Conservation (phyloP, 2,113 vertebrate species). For the Gnathonemus echidnorhynchus region DNA sequence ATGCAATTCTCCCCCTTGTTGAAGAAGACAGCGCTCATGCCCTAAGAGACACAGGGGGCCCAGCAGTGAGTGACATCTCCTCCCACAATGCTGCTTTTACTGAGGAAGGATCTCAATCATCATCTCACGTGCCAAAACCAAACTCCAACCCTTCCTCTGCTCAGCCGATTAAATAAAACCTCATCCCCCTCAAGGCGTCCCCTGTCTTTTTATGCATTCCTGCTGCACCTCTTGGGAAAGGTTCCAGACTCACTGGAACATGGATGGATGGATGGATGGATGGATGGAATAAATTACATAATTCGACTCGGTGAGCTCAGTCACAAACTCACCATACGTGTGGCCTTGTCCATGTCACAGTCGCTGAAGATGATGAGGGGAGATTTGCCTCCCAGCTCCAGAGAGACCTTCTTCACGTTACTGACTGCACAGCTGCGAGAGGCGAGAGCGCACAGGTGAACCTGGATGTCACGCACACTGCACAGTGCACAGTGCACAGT, state of each 20-base stretch:
- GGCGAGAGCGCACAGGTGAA: background rate
- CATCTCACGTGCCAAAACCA: background rate
- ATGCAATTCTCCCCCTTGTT: conserved; percentile 89
- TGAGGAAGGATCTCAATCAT: background rate
- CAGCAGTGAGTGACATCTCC: background rate
- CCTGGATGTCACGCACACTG: background rate
- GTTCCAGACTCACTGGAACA: background rate
- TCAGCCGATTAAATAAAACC: background rate
- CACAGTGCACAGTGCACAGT: too few species aligned
- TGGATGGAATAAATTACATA: background rate
- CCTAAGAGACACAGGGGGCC: conserved; percentile 49
- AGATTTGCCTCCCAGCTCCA: conserved; percentile 82
- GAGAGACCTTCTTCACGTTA: conserved; percentile 80
- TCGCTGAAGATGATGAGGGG: conserved; percentile 80
- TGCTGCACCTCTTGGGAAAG: background rate
- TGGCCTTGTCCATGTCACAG: conserved; percentile 78
- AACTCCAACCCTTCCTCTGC: background rate
- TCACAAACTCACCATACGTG: conserved; percentile 68
- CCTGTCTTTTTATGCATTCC: background rate
- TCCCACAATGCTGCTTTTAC: background rate
- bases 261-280: background rate
- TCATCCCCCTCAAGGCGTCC: background rate
- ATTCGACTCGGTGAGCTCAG: background rate
- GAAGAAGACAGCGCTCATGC: conserved; percentile 81
- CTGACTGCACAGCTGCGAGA: conserved; percentile 69